Percentiles rank a stretch among this genome's conserved stretches.
These are phyloP conservation scores for Zelleria hepariella DNA, from an alignment of 2,888 invertebrate species.

Conservation along the genomic window DNA sequence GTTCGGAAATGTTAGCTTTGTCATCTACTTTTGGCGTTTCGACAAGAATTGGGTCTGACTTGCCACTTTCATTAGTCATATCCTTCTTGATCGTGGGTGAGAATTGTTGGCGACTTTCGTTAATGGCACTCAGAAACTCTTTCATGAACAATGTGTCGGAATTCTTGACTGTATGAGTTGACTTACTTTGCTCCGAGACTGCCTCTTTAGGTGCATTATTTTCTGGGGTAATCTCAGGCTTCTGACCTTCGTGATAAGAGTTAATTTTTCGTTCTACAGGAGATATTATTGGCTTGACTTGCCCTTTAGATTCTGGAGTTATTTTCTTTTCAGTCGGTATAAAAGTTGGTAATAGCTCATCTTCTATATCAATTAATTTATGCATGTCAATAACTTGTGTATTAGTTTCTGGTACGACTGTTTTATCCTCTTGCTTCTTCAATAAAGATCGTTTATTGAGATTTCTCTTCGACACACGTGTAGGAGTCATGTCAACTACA, in stretches of 20 bases:
- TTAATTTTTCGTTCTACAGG: background rate
- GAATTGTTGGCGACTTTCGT: background rate
- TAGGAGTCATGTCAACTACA: background rate
- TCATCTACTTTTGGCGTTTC: too few relatives aligned
- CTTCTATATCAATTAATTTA: conserved; percentile 25
- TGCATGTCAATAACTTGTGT: background rate
- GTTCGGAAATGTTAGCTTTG: too few relatives aligned
- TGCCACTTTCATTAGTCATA: background rate
- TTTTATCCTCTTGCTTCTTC: conserved; percentile 9
- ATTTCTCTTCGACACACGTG: conserved; percentile 7
- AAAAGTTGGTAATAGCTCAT: conserved; percentile 18
- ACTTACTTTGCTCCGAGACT: background rate
- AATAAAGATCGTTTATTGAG: background rate
- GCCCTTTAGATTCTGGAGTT: background rate
- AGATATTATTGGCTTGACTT: too few relatives aligned
- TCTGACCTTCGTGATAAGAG: background rate
- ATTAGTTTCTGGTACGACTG: background rate
- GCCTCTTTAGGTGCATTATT: background rate
- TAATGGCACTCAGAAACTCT: background rate
- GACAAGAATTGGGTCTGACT: too few relatives aligned
- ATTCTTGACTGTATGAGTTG: background rate
- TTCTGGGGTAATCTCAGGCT: background rate
- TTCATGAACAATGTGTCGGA: background rate
- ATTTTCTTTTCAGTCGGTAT: background rate
- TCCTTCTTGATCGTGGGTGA: background rate